Percentiles rank a stretch among this genome's conserved stretches.
Conservation (phyloP, 2,888 invertebrate species). For the Callimorpha dominula region DNA sequence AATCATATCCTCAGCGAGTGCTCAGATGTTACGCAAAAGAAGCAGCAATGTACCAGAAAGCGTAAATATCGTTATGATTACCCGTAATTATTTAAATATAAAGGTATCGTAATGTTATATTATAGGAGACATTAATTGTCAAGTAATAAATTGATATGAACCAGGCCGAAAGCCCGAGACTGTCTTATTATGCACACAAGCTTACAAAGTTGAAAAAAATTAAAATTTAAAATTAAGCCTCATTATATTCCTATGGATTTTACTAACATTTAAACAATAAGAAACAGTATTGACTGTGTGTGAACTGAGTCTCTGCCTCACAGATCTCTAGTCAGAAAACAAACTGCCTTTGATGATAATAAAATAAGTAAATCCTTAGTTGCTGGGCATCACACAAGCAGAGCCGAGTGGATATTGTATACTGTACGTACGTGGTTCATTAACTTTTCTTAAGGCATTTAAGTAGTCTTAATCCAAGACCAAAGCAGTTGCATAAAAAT, state of each 20-base stretch:
- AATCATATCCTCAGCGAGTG: too few relatives aligned
- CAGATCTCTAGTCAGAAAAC: background rate
- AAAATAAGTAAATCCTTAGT: background rate
- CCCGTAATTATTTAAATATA: too few relatives aligned
- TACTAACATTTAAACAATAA: background rate
- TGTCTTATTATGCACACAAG: too few relatives aligned
- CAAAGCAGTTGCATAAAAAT: too few relatives aligned
- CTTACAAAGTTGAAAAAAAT: background rate
- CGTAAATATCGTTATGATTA: too few relatives aligned
- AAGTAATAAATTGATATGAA: too few relatives aligned
- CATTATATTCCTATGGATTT: background rate
- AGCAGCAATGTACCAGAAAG: too few relatives aligned
- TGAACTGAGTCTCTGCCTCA: conserved; percentile 9
- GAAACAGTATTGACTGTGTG: conserved; percentile 9
- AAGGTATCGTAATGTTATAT: too few relatives aligned
- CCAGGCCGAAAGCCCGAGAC: too few relatives aligned
- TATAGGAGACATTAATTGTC: too few relatives aligned
- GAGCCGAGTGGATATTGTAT: background rate
- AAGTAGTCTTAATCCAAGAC: background rate
- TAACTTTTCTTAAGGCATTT: background rate
- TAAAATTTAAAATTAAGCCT: too few relatives aligned
- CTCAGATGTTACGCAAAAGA: too few relatives aligned
- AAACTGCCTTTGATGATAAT: background rate
- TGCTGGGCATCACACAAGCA: background rate
- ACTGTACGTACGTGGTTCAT: background rate